Percentiles rank a stretch among this genome's conserved stretches.
phyloP scores from a whole-genome alignment of 2,888 invertebrate species.

The Cephus sareptanus region DNA sequence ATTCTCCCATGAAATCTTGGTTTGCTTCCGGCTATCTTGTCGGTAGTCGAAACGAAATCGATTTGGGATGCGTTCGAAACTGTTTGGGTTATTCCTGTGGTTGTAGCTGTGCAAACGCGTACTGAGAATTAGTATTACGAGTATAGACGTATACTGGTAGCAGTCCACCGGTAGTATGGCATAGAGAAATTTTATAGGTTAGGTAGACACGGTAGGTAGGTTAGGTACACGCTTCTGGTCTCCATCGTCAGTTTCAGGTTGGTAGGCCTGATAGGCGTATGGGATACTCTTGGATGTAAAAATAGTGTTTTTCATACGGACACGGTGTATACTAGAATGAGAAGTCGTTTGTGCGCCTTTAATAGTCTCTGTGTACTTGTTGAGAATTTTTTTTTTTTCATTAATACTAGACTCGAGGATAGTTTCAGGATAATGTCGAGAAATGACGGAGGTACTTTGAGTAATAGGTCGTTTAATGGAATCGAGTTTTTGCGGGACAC shows the following conservation, averaged over 20 bases:
- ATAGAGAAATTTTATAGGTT: neutral
- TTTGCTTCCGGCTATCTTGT: neutral
- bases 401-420: neutral
- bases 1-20: conserved; percentile 22
- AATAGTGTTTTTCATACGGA: neutral
- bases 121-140: neutral
- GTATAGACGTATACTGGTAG: neutral
- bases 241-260: neutral
- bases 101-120: neutral
- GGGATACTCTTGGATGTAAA: neutral
- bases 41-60: conserved; percentile 13
- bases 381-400: neutral
- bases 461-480: conserved; percentile 41
- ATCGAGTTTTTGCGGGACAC: conserved; percentile 39
- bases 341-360: neutral
- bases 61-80: conserved; percentile 13
- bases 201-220: neutral
- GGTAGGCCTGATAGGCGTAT: neutral
- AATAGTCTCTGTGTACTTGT: neutral
- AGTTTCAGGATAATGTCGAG: conserved; percentile 2
- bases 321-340: neutral
- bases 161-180: neutral
- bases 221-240: neutral
- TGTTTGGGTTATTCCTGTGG: neutral
- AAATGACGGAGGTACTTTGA: conserved; percentile 21